phyloP scores from a whole-genome alignment of 2,888 invertebrate species.

The Philereme vetulata region DNA sequence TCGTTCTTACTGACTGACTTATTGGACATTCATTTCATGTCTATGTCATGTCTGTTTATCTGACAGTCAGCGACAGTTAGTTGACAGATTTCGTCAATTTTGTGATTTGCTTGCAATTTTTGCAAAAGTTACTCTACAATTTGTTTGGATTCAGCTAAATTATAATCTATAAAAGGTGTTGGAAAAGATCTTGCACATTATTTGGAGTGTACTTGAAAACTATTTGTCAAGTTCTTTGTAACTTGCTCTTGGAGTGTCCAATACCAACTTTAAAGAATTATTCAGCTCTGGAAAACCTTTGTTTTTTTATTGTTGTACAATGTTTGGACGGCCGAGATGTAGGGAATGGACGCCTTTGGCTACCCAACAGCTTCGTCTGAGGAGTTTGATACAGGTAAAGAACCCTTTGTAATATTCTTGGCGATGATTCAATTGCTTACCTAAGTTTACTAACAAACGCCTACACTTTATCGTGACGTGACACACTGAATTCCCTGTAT shows the following conservation, averaged over 20 bases:
- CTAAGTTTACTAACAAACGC: slow-evolving; percentile 60
- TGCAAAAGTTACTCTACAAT: too few species aligned
- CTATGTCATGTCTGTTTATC: too few species aligned
- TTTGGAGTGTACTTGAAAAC: too few species aligned
- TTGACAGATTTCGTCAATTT: too few species aligned
- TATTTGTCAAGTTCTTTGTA: background rate
- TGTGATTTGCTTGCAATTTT: too few species aligned
- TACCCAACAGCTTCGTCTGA: slow-evolving; percentile 92
- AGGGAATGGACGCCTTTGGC: slow-evolving; percentile 91
- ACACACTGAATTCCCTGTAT: background rate
- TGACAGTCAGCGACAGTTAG: too few species aligned
- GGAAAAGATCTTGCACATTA: too few species aligned
- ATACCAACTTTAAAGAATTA: background rate
- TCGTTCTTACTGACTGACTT: too few species aligned
- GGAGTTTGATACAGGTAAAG: slow-evolving; percentile 90
- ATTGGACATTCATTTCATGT: too few species aligned
- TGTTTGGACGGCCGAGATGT: slow-evolving; percentile 87
- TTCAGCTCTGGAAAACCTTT: slow-evolving; percentile 25
- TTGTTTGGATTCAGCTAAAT: too few species aligned
- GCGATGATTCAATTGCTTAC: slow-evolving; percentile 31
- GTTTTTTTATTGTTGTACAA: slow-evolving; percentile 52
- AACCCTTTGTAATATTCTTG: background rate
- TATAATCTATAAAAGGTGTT: too few species aligned
- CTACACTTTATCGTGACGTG: background rate
- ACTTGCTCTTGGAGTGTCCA: slow-evolving; percentile 1